Percentiles rank a stretch among this genome's conserved stretches.
Evolutionary conservation across 2,888 invertebrate species (phyloP).

Genomic region (Eretmocerus hayati): DNA sequence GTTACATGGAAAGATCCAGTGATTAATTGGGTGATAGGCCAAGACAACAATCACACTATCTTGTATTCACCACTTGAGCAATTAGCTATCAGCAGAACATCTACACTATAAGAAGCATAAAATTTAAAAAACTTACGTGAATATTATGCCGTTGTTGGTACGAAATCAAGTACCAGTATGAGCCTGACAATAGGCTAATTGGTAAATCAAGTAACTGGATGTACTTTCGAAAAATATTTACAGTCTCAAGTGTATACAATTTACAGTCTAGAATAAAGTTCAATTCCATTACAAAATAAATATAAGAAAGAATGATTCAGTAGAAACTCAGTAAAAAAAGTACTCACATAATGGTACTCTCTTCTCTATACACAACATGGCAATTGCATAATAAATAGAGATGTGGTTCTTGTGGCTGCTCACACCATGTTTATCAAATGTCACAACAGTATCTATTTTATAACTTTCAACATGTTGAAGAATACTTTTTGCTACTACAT

Average conservation of each 20-base stretch:
- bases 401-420: constrained; percentile 90
- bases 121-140: constrained; percentile 34
- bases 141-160: constrained; percentile 38
- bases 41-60: too few relatives aligned
- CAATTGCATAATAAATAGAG: constrained; percentile 74
- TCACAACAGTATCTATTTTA: constrained; percentile 77
- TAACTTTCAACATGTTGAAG: constrained; percentile 63
- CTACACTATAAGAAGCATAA: too few relatives aligned
- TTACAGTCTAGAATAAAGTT: constrained; percentile 61
- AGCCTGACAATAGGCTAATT: constrained; percentile 68
- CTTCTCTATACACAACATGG: constrained; percentile 69
- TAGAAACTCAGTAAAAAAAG: neutral
- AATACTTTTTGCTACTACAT: constrained; percentile 58
- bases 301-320: neutral
- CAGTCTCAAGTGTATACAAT: constrained; percentile 77
- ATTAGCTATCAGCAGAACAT: too few relatives aligned
- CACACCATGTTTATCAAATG: constrained; percentile 91
- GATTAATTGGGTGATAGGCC: too few relatives aligned
- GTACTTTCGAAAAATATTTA: constrained; percentile 82
- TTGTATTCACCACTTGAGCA: too few relatives aligned
- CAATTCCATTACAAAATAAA: too few relatives aligned
- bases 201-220: constrained; percentile 76
- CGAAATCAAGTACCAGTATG: constrained; percentile 59
- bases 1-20: too few relatives aligned
- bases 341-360: constrained; percentile 65